phyloP scores from a whole-genome alignment of 2,888 invertebrate species.

The Philereme transversata region DNA sequence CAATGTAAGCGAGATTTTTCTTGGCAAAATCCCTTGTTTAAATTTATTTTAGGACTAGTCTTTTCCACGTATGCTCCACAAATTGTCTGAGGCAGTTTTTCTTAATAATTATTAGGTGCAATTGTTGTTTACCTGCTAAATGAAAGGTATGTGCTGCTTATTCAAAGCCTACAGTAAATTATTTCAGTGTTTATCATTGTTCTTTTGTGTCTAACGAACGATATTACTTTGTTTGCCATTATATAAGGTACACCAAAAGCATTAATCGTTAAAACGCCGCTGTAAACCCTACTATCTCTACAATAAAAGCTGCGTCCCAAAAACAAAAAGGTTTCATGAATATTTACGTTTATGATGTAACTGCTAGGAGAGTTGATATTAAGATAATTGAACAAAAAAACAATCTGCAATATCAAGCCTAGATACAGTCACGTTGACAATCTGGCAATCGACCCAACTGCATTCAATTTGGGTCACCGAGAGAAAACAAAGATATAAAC shows the following conservation, averaged over 20 bases:
- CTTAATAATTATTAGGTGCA: conserved; percentile 38
- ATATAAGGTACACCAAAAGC: conserved; percentile 1
- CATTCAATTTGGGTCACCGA: conserved; percentile 60
- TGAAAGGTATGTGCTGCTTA: conserved; percentile 19
- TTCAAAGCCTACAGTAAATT: conserved; percentile 7
- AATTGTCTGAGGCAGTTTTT: conserved; percentile 40
- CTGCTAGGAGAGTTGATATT: background rate
- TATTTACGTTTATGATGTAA: background rate
- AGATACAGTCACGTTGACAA: conserved; percentile 36
- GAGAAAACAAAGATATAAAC: conserved; percentile 43
- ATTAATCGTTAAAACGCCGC: conserved; percentile 6
- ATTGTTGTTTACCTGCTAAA: conserved; percentile 9
- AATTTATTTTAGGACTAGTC: conserved; percentile 63
- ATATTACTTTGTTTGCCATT: background rate
- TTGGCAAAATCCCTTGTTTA: conserved; percentile 70
- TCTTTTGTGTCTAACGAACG: background rate
- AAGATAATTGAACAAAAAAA: background rate
- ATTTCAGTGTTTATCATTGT: conserved; percentile 11
- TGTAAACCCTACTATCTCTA: background rate
- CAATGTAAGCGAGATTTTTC: conserved; percentile 57
- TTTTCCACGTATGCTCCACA: conserved; percentile 52
- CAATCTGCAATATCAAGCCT: conserved; percentile 43
- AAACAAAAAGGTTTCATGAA: background rate
- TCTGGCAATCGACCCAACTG: conserved; percentile 57
- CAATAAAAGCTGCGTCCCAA: background rate